These are phyloP conservation scores for Apogon talboti DNA, from an alignment of 2,797 vertebrate species.

Conservation along the genomic window DNA sequence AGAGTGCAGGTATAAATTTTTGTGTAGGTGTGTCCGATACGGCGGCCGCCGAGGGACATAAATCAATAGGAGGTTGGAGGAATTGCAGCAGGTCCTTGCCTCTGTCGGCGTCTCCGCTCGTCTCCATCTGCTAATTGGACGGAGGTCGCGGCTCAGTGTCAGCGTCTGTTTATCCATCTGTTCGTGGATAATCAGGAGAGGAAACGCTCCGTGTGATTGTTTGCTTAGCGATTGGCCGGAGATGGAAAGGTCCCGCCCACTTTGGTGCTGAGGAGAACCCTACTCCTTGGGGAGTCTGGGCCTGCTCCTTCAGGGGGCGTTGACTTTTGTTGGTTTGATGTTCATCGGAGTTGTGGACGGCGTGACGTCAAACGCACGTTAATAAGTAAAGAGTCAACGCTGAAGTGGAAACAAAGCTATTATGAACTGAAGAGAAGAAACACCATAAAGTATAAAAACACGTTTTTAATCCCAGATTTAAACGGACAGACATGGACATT, in stretches of 20 bases:
- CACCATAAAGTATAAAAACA: too few relatives aligned
- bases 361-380: too few relatives aligned
- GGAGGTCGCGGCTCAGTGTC: constrained; percentile 33
- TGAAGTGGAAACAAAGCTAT: too few relatives aligned
- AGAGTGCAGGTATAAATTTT: constrained; percentile 76
- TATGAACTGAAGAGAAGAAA: too few relatives aligned
- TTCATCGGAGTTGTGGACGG: too few relatives aligned
- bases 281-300: too few relatives aligned
- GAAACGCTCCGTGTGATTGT: constrained; percentile 2
- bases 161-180: constrained; percentile 33
- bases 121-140: constrained; percentile 72
- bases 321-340: too few relatives aligned
- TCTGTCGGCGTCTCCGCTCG: constrained; percentile 16
- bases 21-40: constrained; percentile 73
- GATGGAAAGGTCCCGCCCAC: constrained; percentile 6
- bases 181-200: not conserved
- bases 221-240: constrained; percentile 24
- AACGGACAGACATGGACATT: too few relatives aligned
- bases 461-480: too few relatives aligned
- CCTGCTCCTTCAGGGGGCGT: too few relatives aligned
- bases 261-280: too few relatives aligned
- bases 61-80: constrained; percentile 71
- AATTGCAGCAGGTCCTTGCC: constrained; percentile 47
- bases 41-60: constrained; percentile 63
- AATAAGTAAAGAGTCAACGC: too few relatives aligned